These are phyloP conservation scores for Conomelus anceps DNA, from an alignment of 2,888 invertebrate genomes.

Conservation along the genomic window DNA sequence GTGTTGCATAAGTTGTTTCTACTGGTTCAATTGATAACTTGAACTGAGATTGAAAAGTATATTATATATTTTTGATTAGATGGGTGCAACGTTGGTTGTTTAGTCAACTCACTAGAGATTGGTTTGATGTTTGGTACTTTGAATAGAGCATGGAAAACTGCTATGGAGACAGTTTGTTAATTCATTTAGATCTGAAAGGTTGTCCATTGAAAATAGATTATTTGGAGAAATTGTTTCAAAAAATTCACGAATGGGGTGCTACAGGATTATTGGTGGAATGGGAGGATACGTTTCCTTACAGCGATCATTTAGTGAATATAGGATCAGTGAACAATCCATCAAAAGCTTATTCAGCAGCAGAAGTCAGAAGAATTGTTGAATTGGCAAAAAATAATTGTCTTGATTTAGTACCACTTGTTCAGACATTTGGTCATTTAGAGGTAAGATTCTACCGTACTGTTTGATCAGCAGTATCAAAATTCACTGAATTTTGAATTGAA, in stretches of 20 bases:
- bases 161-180: conserved; percentile 43
- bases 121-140: too few relatives aligned
- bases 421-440: conserved; percentile 83
- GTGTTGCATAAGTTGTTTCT: too few relatives aligned
- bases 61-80: too few relatives aligned
- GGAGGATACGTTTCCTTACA: conserved; percentile 85
- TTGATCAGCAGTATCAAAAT: too few relatives aligned
- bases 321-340: conserved; percentile 44
- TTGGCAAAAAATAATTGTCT: conserved; percentile 59
- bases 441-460: conserved; percentile 35
- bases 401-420: conserved; percentile 67
- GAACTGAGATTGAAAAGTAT: too few relatives aligned
- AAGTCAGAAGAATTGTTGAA: conserved; percentile 58
- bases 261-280: conserved; percentile 79
- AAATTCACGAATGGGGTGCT: conserved; percentile 60
- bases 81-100: too few relatives aligned
- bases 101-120: too few relatives aligned
- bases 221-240: conserved; percentile 55
- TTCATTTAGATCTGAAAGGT: conserved; percentile 70
- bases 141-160: not conserved
- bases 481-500: too few relatives aligned
- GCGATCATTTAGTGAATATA: conserved; percentile 42
- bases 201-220: conserved; percentile 59
- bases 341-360: conserved; percentile 57
- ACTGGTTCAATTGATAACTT: too few relatives aligned